These are phyloP conservation scores for Epistrophella euchroma DNA, from an alignment of 2,888 invertebrate species.

Conservation along the genomic window DNA sequence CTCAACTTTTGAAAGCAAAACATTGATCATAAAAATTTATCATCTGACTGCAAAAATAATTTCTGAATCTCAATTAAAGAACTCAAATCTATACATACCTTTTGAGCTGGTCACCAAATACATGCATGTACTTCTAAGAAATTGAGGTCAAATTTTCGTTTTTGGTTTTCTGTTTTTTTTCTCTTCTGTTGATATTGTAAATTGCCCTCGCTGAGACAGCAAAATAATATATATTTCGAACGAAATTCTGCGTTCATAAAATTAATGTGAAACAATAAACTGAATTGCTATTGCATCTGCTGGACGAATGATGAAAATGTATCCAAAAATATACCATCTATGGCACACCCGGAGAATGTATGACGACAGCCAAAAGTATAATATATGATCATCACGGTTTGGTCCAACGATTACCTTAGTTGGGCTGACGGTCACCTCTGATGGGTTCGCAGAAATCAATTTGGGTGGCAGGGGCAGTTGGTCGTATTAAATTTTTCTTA, in stretches of 20 bases:
- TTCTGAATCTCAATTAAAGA: conserved; percentile 13
- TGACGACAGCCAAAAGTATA: conserved; percentile 17
- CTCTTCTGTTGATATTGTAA: conserved; percentile 58
- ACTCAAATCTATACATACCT: conserved; percentile 4
- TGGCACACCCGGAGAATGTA: conserved; percentile 41
- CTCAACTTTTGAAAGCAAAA: no score
- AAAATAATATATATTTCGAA: conserved; percentile 53
- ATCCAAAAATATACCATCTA: conserved; percentile 41
- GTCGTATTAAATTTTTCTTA: conserved; percentile 7
- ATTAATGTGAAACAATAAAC: conserved; percentile 15
- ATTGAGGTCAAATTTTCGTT: conserved; percentile 36
- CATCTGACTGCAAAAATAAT: background rate
- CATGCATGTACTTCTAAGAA: background rate
- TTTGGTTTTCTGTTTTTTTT: background rate
- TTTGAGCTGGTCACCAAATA: conserved; percentile 4
- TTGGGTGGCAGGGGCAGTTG: conserved; percentile 48
- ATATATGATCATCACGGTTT: background rate
- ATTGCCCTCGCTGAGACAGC: conserved; percentile 31
- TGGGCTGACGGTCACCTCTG: conserved; percentile 59
- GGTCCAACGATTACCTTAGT: conserved; percentile 40
- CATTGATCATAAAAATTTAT: no score
- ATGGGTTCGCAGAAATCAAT: conserved; percentile 41
- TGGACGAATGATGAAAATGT: conserved; percentile 28
- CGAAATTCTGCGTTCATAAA: conserved; percentile 10
- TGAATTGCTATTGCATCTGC: conserved; percentile 45